phyloP scores from a whole-genome alignment of 35 echinoderm and acorn worm genomes.

The Apostichopus californicus region DNA sequence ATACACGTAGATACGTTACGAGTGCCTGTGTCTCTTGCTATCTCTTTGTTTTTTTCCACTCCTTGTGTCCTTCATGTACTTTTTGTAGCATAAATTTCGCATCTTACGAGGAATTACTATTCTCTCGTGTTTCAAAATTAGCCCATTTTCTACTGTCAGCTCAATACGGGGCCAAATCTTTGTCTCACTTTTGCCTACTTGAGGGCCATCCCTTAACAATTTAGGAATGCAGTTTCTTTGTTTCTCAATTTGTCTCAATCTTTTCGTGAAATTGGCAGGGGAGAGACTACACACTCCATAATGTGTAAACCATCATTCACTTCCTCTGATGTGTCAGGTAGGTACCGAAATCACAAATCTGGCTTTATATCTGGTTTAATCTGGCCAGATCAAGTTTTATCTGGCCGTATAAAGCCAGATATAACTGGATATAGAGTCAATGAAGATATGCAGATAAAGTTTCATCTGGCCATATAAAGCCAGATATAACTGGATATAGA shows the following conservation, averaged over 20 bases:
- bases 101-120: slow-evolving; percentile 27
- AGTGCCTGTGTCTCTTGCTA: slow-evolving; percentile 38
- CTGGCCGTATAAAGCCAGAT: too few species aligned
- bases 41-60: slow-evolving; percentile 44
- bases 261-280: slow-evolving; percentile 15
- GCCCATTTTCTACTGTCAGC: slow-evolving; percentile 41
- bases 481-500: too few species aligned
- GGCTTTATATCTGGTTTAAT: too few species aligned
- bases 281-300: slow-evolving; percentile 24
- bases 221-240: slow-evolving; percentile 49
- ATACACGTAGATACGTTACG: too few species aligned
- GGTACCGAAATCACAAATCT: too few species aligned
- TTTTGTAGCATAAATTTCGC: slow-evolving; percentile 30
- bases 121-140: slow-evolving; percentile 33
- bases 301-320: slow-evolving; percentile 20
- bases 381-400: too few species aligned
- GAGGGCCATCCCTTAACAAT: slow-evolving; percentile 72
- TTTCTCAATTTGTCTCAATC: slow-evolving; percentile 28
- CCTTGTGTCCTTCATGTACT: slow-evolving; percentile 68
- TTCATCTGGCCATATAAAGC: too few species aligned
- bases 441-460: too few species aligned
- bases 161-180: background rate
- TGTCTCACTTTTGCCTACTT: slow-evolving; percentile 2
- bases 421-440: too few species aligned
- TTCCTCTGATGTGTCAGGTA: slow-evolving; percentile 6